phyloP scores from a whole-genome alignment of 2,797 vertebrate species.

The Mormyrus hasselquistii region DNA sequence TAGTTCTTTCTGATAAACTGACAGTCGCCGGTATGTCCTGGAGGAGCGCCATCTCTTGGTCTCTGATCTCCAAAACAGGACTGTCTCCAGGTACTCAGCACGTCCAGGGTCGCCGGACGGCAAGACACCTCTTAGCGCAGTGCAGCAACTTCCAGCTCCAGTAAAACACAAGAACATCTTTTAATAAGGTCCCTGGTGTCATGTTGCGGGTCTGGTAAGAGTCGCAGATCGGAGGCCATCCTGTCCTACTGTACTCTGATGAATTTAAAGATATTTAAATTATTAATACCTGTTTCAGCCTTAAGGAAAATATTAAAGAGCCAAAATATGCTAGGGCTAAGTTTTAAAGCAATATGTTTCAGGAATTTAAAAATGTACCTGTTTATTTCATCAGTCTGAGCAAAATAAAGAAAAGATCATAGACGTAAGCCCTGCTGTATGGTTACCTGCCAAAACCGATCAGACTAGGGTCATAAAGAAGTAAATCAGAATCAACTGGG shows the following conservation, averaged over 20 bases:
- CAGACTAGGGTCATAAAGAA: slow-evolving; percentile 15
- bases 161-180: slow-evolving; percentile 24
- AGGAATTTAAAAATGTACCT: slow-evolving; percentile 26
- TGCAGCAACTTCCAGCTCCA: slow-evolving; percentile 20
- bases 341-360: slow-evolving; percentile 31
- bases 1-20: neutral
- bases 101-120: neutral
- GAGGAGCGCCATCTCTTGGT: neutral
- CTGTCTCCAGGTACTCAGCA: neutral
- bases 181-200: slow-evolving; percentile 31
- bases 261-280: slow-evolving; percentile 25
- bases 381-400: slow-evolving; percentile 29
- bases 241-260: slow-evolving; percentile 21
- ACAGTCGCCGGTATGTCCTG: neutral
- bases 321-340: slow-evolving; percentile 29
- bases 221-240: slow-evolving; percentile 29
- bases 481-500: slow-evolving; percentile 44
- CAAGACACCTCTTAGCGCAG: slow-evolving; percentile 15
- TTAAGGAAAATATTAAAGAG: slow-evolving; percentile 37
- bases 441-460: slow-evolving; percentile 47
- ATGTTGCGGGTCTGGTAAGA: slow-evolving; percentile 15
- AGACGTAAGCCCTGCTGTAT: slow-evolving; percentile 35
- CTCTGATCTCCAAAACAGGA: neutral
- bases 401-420: slow-evolving; percentile 37
- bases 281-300: slow-evolving; percentile 33